phyloP scores from a whole-genome alignment of 2,888 invertebrate genomes.

The Lacanobia wlatinum region DNA sequence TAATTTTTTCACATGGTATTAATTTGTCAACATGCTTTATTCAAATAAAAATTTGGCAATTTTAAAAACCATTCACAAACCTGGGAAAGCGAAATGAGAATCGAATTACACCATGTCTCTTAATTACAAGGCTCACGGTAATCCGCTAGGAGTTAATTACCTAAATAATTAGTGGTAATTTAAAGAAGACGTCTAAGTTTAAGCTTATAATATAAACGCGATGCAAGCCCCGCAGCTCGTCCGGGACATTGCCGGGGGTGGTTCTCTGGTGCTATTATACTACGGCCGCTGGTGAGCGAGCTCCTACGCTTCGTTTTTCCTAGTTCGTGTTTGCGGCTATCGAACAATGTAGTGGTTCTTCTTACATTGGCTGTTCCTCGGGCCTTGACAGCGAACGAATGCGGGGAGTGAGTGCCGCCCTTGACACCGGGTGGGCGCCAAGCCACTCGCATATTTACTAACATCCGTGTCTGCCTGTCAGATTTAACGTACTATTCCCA shows the following conservation, averaged over 20 bases:
- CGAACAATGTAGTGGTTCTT: constrained; percentile 68
- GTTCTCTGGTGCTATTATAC: constrained; percentile 46
- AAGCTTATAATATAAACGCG: constrained; percentile 70
- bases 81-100: constrained; percentile 25
- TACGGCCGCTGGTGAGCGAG: constrained; percentile 63
- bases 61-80: constrained; percentile 11
- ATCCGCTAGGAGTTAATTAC: constrained; percentile 68
- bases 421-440: constrained; percentile 82
- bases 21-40: neutral
- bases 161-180: constrained; percentile 73
- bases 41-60: neutral
- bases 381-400: constrained; percentile 62
- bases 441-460: constrained; percentile 77
- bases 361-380: constrained; percentile 66
- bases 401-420: constrained; percentile 77
- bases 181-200: constrained; percentile 74
- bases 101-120: constrained; percentile 60
- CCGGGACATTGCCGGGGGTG: constrained; percentile 63
- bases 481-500: constrained; percentile 41
- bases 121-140: constrained; percentile 67
- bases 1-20: neutral
- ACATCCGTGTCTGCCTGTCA: constrained; percentile 65
- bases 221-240: constrained; percentile 67
- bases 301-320: constrained; percentile 65
- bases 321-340: constrained; percentile 57